Base-by-base conservation (phyloP, 2,113 vertebrate genomes). In the Psophia crepitans region DNA sequence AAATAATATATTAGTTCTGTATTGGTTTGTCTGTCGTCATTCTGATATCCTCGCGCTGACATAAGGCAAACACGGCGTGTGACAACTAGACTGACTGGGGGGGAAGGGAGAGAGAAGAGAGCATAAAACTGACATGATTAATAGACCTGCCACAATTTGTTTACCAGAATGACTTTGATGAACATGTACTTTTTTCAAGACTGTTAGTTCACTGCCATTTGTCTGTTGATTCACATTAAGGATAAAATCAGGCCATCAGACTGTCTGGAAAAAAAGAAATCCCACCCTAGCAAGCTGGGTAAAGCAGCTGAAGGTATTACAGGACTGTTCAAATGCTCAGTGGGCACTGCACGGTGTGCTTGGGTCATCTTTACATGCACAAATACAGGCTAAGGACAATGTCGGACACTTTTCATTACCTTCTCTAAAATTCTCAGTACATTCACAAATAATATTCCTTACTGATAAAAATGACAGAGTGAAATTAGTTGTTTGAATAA, bases 121-220 rank as follows among this genome's bases (percentile, higher is more conserved):
- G 30, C 18, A 73, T 69, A 95, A 94, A 96, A 64, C 39, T 53
- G 64, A 63, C 69, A 69, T 81, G 79, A 94, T 78, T 89, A 74
- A 95, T 69, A 94, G 51, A 97, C 33, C 57, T 94, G 39, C 73
- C 82, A 96, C n/a, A 69, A 41, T 69, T 84, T 95, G 74, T 95
- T 91, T 93, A 96, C 87, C 44, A 65, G n/a, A 75, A 71, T 54
- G 78, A 82, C 95, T 95, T 96, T 97, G 94, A 96, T 95, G 92
- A 96, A 92, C 75, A 89, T 68, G 30, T 70, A 68, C 71, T 89
- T 68, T 41, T 44, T 71, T 39, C 64, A 69, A 82, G 57, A 77
- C 46, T 61, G 10, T 84, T 91, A 68, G 77, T 74, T 87, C 44
- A 23, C 33, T 39, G 46, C 51, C 30, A 61, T 84, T 96, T 78